These are phyloP conservation scores for Achroia grisella DNA, from an alignment of 1,140 invertebrate genomes.

Conservation along the genomic window DNA sequence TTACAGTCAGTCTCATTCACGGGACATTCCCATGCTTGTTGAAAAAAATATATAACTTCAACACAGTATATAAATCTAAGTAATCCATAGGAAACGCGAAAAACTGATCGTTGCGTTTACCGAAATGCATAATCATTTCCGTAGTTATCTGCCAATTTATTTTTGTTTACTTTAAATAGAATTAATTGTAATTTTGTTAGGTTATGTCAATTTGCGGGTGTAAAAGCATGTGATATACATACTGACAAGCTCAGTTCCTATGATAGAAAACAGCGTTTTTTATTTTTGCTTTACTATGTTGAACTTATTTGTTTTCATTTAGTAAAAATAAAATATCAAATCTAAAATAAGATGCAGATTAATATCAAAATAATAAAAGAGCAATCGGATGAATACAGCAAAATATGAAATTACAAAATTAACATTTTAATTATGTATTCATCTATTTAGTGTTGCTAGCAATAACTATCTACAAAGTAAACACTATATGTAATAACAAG, in stretches of 20 bases:
- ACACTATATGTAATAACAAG: neutral
- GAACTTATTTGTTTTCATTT: constrained; percentile 1
- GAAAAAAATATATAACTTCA: neutral
- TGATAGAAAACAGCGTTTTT: neutral
- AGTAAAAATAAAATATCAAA: neutral
- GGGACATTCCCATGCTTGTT: neutral
- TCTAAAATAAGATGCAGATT: neutral
- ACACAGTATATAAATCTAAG: neutral
- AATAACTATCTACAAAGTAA: neutral
- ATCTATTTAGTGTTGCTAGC: neutral
- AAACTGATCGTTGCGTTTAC: too few relatives aligned
- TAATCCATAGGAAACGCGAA: too few relatives aligned
- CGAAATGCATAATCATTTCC: too few relatives aligned
- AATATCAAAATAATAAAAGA: neutral
- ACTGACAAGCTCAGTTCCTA: neutral
- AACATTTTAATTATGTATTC: neutral
- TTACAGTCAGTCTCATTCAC: neutral
- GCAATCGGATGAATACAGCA: neutral
- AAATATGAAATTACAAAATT: neutral
- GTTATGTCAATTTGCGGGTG: constrained; percentile 4
- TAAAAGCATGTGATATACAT: constrained; percentile 6
- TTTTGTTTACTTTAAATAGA: neutral
- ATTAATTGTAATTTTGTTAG: neutral
- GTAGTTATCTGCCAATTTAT: too few relatives aligned
- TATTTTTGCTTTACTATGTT: constrained; percentile 10